Evolutionary conservation across 2,888 invertebrate genomes (phyloP).

Genomic region (Noctua janthe): DNA sequence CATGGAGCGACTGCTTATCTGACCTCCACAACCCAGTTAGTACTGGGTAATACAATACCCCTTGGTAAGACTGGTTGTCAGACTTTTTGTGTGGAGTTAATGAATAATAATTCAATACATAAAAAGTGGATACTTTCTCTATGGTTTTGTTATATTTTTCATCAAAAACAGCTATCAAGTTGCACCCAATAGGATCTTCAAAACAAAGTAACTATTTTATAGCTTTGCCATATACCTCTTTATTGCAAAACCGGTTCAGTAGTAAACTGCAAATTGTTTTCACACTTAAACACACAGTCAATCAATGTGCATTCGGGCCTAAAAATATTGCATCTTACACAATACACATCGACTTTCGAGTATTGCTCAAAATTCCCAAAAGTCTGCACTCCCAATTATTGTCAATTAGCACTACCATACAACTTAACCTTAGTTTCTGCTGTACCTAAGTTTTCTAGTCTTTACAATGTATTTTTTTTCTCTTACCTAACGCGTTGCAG

Average conservation of each 20-base stretch:
- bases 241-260: not conserved
- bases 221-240: not conserved
- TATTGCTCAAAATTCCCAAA: constrained; percentile 15
- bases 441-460: constrained; percentile 21
- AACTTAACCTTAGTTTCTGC: not conserved
- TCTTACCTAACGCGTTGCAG: constrained; percentile 49
- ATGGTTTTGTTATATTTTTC: not conserved
- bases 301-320: not conserved
- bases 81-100: not conserved
- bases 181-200: not conserved
- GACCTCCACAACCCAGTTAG: too few relatives aligned
- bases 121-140: not conserved
- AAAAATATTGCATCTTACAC: constrained; percentile 8
- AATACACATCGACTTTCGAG: constrained; percentile 2
- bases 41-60: too few relatives aligned
- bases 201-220: not conserved
- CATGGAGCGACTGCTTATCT: too few relatives aligned
- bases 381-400: constrained; percentile 25
- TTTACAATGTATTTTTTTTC: constrained; percentile 26
- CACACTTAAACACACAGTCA: not conserved
- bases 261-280: not conserved
- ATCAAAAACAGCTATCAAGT: not conserved
- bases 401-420: constrained; percentile 37
- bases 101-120: not conserved
- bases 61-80: too few relatives aligned